Evolutionary conservation across 2,113 vertebrate species (phyloP).

Genomic region (Tautogolabrus adspersus): DNA sequence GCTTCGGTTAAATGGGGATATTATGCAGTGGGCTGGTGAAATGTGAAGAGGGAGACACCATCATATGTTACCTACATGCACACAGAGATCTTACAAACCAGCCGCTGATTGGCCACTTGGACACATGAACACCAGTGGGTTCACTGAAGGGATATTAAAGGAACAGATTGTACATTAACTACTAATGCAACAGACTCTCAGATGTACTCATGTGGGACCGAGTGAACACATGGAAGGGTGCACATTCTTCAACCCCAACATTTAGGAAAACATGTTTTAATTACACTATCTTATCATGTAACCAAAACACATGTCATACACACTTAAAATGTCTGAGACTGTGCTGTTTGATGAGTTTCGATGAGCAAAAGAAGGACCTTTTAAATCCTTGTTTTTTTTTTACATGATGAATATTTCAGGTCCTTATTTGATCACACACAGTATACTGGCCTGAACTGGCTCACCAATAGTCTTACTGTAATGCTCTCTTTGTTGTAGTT

Average conservation of each 20-base stretch:
- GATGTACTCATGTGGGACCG: slow-evolving; percentile 12
- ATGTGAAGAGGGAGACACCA: slow-evolving; percentile 64
- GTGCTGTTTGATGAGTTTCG: slow-evolving; percentile 1
- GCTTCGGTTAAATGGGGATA: slow-evolving; percentile 64
- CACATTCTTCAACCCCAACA: slow-evolving; percentile 19
- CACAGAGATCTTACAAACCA: slow-evolving; percentile 52
- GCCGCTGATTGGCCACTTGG: slow-evolving; percentile 55
- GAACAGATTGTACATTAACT: slow-evolving; percentile 36
- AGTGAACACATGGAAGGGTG: slow-evolving; percentile 7
- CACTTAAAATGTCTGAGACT: neutral
- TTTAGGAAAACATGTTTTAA: slow-evolving; percentile 8
- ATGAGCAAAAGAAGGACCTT: neutral
- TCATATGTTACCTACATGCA: slow-evolving; percentile 62
- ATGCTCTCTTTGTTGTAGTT: too few relatives aligned
- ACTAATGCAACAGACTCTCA: slow-evolving; percentile 2
- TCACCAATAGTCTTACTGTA: too few relatives aligned
- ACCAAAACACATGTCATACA: neutral
- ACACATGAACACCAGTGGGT: slow-evolving; percentile 33
- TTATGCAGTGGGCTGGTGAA: slow-evolving; percentile 72
- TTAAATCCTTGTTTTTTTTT: neutral
- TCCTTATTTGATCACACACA: neutral
- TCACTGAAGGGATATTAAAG: slow-evolving; percentile 35
- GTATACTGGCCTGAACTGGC: too few relatives aligned
- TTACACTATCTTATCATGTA: neutral
- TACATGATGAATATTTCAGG: neutral